Evolutionary conservation across 1,140 invertebrate genomes (phyloP).

Genomic region (Idris sp.): DNA sequence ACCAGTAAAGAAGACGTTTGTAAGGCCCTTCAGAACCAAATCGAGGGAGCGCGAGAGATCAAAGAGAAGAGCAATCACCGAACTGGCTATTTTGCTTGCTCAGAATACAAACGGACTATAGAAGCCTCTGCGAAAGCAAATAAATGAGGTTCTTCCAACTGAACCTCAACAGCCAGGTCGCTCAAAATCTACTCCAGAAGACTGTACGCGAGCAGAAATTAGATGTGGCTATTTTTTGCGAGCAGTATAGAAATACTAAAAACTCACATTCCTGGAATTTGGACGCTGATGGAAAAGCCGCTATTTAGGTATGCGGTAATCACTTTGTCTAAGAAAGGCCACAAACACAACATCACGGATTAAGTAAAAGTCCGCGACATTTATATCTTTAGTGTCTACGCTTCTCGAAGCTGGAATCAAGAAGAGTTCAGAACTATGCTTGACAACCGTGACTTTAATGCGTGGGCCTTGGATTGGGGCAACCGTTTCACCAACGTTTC

Average conservation of each 20-base stretch:
- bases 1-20: too few species aligned
- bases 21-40: too few species aligned
- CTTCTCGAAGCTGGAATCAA: background rate
- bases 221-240: background rate
- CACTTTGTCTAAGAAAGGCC: background rate
- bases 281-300: background rate
- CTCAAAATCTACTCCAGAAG: background rate
- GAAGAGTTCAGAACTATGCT: slow-evolving; percentile 20
- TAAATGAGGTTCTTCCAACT: background rate
- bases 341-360: too few species aligned
- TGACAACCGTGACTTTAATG: slow-evolving; percentile 35
- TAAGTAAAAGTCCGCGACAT: background rate
- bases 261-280: background rate
- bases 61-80: too few species aligned
- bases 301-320: background rate
- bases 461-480: slow-evolving; percentile 26
- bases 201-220: background rate
- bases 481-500: background rate
- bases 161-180: background rate
- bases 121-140: background rate
- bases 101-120: background rate
- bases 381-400: slow-evolving; percentile 28
- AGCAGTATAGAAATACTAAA: background rate
- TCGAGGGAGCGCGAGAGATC: too few species aligned
- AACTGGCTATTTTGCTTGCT: too few species aligned